Percentiles rank a stretch among this genome's conserved stretches.
Conservation (phyloP, 2,888 invertebrate species). For the Tryphoninae sp. region DNA sequence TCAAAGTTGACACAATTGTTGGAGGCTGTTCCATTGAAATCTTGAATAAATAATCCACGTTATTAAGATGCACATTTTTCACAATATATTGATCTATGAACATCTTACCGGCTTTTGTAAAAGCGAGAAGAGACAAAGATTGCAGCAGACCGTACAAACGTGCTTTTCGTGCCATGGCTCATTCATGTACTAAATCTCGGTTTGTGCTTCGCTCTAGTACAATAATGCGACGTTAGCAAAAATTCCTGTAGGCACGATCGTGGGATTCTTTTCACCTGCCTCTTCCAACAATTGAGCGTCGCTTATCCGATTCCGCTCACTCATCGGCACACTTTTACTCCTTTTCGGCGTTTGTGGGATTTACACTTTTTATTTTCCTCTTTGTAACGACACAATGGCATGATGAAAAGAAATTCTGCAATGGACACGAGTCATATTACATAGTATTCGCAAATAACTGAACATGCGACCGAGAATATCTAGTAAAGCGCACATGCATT, state of each 20-base stretch:
- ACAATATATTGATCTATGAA: conserved; percentile 33
- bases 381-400: neutral
- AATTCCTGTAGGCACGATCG: conserved; percentile 42
- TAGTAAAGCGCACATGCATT: neutral
- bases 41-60: conserved; percentile 19
- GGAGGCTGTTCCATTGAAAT: neutral
- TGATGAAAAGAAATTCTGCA: neutral
- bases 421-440: conserved; percentile 25
- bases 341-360: conserved; percentile 1
- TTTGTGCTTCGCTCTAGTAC: conserved; percentile 65
- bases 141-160: conserved; percentile 46
- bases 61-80: conserved; percentile 13
- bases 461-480: neutral
- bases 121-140: conserved; percentile 36
- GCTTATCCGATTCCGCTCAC: neutral
- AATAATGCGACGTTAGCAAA: conserved; percentile 54
- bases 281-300: neutral
- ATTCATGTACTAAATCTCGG: conserved; percentile 56
- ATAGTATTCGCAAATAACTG: conserved; percentile 28
- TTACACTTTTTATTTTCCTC: conserved; percentile 28
- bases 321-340: neutral
- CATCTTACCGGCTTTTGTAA: conserved; percentile 61
- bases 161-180: conserved; percentile 65
- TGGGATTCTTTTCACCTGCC: conserved; percentile 2
- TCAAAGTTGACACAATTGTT: conserved; percentile 61